These are phyloP conservation scores for Mesocentrotus franciscanus DNA, from an alignment of 53 echinoderm and acorn worm genomes.

Conservation along the genomic window DNA sequence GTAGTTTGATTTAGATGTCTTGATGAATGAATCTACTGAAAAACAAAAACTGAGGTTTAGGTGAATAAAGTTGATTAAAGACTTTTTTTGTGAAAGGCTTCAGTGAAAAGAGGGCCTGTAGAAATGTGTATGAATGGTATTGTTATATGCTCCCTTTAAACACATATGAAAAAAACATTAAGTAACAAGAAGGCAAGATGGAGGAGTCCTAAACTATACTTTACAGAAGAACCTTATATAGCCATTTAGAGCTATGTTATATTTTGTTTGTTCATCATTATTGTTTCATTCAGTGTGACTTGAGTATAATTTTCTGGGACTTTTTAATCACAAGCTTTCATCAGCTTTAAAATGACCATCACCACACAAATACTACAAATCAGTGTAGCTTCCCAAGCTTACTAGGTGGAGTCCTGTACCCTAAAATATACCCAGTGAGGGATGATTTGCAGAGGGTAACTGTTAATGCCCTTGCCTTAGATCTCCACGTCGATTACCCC, in stretches of 20 bases:
- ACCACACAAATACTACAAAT: conserved; percentile 6
- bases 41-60: not conserved
- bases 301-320: too few species aligned
- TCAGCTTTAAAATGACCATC: conserved; percentile 11
- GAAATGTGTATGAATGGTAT: too few species aligned
- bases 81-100: not conserved
- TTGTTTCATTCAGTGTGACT: too few species aligned
- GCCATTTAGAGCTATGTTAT: too few species aligned
- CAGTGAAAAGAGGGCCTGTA: not conserved
- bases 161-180: too few species aligned
- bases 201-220: too few species aligned
- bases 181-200: too few species aligned
- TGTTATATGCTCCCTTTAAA: too few species aligned
- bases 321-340: not conserved
- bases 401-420: conserved; percentile 7
- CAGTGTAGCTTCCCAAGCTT: not conserved
- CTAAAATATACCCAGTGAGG: conserved; percentile 30
- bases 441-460: conserved; percentile 27
- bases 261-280: too few species aligned
- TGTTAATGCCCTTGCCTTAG: conserved; percentile 30
- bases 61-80: not conserved
- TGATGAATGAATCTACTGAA: not conserved
- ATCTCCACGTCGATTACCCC: not conserved
- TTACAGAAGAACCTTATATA: too few species aligned
- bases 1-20: not conserved